Base-by-base conservation (phyloP, 2,888 invertebrate genomes). In the Cryptocephalus moraei region DNA sequence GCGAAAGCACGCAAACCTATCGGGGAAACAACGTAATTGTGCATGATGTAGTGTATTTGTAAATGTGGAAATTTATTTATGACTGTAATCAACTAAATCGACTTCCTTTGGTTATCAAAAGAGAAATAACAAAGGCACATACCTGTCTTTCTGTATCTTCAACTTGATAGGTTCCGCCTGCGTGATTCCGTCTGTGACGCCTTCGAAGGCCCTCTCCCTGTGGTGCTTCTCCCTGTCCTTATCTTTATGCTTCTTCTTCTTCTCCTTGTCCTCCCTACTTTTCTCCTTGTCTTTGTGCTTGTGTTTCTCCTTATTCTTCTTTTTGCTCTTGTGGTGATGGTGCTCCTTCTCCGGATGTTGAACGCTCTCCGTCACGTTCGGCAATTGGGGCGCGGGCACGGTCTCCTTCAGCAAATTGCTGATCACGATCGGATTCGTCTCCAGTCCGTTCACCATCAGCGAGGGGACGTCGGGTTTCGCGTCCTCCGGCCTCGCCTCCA, bases 261-360 rank as follows among this genome's bases (percentile, higher is more conserved):
- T 84, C 56, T 83, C 81, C 65, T 86, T 86, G 61, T 84, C 84
- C 22, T 80, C 73, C 50, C 85, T 84, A 12, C 67, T 68, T 32
- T 59, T 84, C 58, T 82, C 83, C 14, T 81, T 73, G 57, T 86
- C 84, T 72, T 86, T 86, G 62, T 85, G 84, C 67, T 86, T 86
- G 58, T 86, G 85, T 62, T 86, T 86, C 63, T 85, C 84, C 58
- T 81, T 80, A 66, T 86, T 86, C 68, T 84, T 86, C 59, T 86
- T 86, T 62, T 70, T 71, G 44, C 68, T 67, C 46, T 67, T 69
- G 58, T 65, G 67, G 41, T 71, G 65, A 43, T 63, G 62, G 45
- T 68, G 61, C 49, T 63, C 63, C 46, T 62, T 61, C 22, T 67
- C 70, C 38, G 65, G 60, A n/a, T 32, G 39, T 9, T 38, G 11